Base-by-base conservation (phyloP, 1,140 invertebrate genomes). In the Cepaea nemoralis region DNA sequence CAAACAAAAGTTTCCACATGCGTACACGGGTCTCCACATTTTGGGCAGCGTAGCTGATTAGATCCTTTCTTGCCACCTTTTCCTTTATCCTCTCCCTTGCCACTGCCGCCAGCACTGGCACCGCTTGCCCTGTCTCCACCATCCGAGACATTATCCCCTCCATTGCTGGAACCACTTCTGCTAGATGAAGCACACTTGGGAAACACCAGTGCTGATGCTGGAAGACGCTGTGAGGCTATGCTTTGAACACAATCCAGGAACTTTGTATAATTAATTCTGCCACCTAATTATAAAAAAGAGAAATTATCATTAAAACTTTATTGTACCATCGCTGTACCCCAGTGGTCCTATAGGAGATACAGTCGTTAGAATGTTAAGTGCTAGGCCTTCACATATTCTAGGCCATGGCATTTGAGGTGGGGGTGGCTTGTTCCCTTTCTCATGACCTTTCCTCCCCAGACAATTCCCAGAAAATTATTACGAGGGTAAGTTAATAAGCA, bases 1-100 rank as follows among this genome's bases (percentile, higher is more conserved):
- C 97, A 97, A 85, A 98, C 96, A 93, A 98, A 98, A 12, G 97
- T 98, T 92, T 98, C 97, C 76, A 98, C 97, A 92, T 98, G 96
- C 19, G 96, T 97, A 92, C 97, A 98, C 75, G 97, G 96, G 92
- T 97, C 97, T 0, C 97, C 97, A 92, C 97, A 99, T 92, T 98
- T 98, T 8, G 97, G 97, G 90, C 97, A 98, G 33, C 94, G 94
- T 0, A 96, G 92, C 5, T 95, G 94, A 83, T 93, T 93, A 81
- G 92, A 92, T 69, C 86, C 86, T n/a, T 84, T 86, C 77, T 87
- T 88, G 40, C 83, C 83, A 2, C 82, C 84, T 42, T 82, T 81
- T 0, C 85, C 84, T 45, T 83, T 83, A 27, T 83, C 83, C 27
- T 63, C 59, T 42, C 84, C 86, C 12, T 50, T 63, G n/a, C 81